A percentile compares a stretch with the other conserved stretches of the same genome.
phyloP scores from a whole-genome alignment of 23 tunicate genomes.

The Trididemnum miniatum region DNA sequence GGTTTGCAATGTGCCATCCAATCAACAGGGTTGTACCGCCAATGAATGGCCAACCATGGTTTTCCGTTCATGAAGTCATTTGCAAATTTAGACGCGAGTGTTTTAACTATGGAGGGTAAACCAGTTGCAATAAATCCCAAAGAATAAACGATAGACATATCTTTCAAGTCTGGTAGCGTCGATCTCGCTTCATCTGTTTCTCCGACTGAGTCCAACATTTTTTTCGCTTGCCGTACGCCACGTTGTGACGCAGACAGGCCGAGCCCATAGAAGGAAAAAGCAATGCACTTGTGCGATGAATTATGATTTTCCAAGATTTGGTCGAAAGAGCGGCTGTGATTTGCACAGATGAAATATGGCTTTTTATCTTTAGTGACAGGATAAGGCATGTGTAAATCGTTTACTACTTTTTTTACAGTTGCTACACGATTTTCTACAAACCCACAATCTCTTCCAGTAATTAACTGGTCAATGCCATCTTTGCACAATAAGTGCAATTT shows the following conservation, averaged over 20 bases:
- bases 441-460: not conserved
- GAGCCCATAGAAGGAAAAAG: not conserved
- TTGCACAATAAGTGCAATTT: not conserved
- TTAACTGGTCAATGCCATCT: not conserved
- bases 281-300: slow-evolving; percentile 1
- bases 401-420: not conserved
- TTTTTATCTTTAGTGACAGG: not conserved
- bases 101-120: not conserved
- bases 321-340: not conserved
- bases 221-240: not conserved
- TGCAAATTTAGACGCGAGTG: not conserved
- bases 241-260: not conserved
- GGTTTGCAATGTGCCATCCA: slow-evolving; percentile 15
- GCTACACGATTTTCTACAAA: not conserved
- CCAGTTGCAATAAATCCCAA: slow-evolving; percentile 2
- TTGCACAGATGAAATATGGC: not conserved
- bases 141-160: not conserved
- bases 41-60: slow-evolving; percentile 1
- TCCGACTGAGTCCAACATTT: not conserved
- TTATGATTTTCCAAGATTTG: not conserved
- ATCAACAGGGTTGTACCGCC: slow-evolving; percentile 4
- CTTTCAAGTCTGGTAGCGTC: too few species aligned
- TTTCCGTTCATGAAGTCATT: not conserved
- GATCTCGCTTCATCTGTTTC: not conserved
- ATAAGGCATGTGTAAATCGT: not conserved